phyloP scores from a whole-genome alignment of 2,888 invertebrate genomes.

The Caenorhabditis sp. region DNA sequence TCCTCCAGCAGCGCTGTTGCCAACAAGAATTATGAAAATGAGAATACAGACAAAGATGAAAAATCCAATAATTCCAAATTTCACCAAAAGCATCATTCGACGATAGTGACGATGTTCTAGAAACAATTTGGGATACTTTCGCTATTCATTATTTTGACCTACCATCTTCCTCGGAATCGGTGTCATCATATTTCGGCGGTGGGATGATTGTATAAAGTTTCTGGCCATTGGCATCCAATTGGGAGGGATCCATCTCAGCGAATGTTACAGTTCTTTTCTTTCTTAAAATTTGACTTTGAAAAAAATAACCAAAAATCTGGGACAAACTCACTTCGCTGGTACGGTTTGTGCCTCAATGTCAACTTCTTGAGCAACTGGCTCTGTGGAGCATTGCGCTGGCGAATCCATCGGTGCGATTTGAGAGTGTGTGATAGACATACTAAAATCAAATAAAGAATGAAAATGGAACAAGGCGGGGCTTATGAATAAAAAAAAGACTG shows the following conservation, averaged over 20 bases:
- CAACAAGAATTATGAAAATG: not conserved
- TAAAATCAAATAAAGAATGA: not conserved
- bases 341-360: not conserved
- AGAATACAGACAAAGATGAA: not conserved
- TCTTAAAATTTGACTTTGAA: slow-evolving; percentile 13
- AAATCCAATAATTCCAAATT: not conserved
- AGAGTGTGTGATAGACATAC: not conserved
- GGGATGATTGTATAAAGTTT: slow-evolving; percentile 1
- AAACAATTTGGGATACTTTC: not conserved
- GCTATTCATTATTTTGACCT: not conserved
- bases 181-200: slow-evolving; percentile 11
- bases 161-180: not conserved
- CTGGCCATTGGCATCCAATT: slow-evolving; percentile 1
- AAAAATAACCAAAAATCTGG: not conserved
- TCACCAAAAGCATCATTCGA: not conserved
- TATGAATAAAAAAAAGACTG: not conserved
- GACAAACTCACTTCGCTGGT: not conserved
- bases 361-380: not conserved
- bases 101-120: not conserved
- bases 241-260: slow-evolving; percentile 16
- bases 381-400: not conserved
- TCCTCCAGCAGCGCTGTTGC: not conserved
- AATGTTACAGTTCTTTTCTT: slow-evolving; percentile 23
- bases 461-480: not conserved
- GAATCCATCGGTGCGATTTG: not conserved